phyloP scores from a whole-genome alignment of 2,113 vertebrate genomes.

The Pseudopipra pipra region DNA sequence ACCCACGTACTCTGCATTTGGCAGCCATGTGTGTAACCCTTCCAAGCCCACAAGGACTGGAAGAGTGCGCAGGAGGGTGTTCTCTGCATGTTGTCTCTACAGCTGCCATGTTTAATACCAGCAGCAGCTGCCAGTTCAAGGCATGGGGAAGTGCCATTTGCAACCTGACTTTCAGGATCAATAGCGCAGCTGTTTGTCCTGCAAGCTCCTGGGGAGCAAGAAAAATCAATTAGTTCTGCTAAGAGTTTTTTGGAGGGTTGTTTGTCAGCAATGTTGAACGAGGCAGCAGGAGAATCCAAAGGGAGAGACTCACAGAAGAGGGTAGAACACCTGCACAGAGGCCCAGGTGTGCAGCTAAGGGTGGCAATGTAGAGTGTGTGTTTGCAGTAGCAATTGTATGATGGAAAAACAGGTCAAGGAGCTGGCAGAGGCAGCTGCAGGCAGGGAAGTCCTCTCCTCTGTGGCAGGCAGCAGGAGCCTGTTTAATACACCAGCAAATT shows the following conservation, averaged over 20 bases:
- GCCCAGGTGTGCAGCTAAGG: not conserved
- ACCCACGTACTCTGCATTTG: not conserved
- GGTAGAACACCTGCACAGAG: not conserved
- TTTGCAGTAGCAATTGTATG: not conserved
- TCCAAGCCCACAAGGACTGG: not conserved
- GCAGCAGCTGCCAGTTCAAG: not conserved
- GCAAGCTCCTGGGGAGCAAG: not conserved
- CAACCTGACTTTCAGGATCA: not conserved
- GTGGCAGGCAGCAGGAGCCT: not conserved
- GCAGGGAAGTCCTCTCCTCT: not conserved
- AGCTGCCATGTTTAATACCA: not conserved
- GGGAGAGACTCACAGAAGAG: not conserved
- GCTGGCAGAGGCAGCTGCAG: not conserved
- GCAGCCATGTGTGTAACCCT: not conserved
- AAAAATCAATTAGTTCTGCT: constrained; percentile 25
- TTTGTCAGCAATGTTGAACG: not conserved
- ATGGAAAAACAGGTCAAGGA: not conserved
- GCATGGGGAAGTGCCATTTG: not conserved
- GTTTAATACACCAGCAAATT: not conserved
- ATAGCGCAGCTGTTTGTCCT: not conserved
- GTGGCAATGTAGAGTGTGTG: not conserved
- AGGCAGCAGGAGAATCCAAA: not conserved
- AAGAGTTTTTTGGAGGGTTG: not conserved
- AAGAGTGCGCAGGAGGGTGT: not conserved
- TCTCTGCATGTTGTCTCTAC: not conserved